Evolutionary conservation across 2,888 invertebrate genomes (phyloP), one percentile per base, ranked within the genome.

Genomic region (Rhopalosiphum nymphaeae): DNA sequence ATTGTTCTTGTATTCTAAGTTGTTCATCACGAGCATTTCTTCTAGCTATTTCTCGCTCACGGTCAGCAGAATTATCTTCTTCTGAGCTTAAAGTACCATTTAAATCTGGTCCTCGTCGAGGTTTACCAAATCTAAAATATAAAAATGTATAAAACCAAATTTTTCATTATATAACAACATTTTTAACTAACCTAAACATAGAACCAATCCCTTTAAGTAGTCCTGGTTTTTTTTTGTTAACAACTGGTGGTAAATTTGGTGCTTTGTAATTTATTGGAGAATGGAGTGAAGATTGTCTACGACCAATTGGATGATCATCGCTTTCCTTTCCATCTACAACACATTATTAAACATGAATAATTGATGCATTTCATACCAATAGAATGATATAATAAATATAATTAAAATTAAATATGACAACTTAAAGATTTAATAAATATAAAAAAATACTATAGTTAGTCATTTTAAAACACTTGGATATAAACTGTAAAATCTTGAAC

Each of bases 261-360:
- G 96, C 96, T 95, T 97, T 97, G 89, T 96, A 96, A 95, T 97
- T 97, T 88, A 95, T 94, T 5, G 96, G 97, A 4, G 97, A 97
- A 96, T 98, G 97, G 21, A 98, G 96, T 0, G 98, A 98, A 1
- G 98, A 98, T 95, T 98, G 98, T 94, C 98, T 97, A 13, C 98
- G 98, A 4, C 97, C 97, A 56, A 95, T 94, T 95, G 95, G 86
- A 95, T 95, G 67, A 92, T 95, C 90, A 96, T 95, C 96, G 89
- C 96, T 96, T 95, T 96, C 96, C 95, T 96, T 96, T 90, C 96
- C 96, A 95, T 96, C 96, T 96, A 95, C 21, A 91, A 87, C 46
- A 95, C 26, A 56, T 61, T 5, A 67, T 67, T n/a, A 67, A 13
- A n/a, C 13, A 61, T 13, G n/a, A 67, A 67, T 67, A n/a, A 67